phyloP scores from a whole-genome alignment of 1,140 invertebrate species.

The Drosophila nannoptera region DNA sequence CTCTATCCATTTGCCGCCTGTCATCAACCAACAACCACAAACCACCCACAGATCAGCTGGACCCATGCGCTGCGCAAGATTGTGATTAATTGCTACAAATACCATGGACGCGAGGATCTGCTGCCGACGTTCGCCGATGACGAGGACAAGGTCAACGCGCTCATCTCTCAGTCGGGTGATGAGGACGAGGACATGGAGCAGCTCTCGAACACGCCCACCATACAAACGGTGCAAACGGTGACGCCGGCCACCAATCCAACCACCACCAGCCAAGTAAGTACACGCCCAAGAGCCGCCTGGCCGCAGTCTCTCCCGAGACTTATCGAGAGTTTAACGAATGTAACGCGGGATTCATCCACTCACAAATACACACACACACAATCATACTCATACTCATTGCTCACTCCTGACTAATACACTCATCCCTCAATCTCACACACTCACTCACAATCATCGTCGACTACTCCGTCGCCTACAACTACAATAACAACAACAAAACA shows the following conservation, averaged over 20 bases:
- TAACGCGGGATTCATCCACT: background rate
- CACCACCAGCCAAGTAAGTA: conserved; percentile 72
- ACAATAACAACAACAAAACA: conserved; percentile 10
- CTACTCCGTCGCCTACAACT: conserved; percentile 12
- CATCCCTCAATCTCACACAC: background rate
- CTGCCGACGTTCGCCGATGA: conserved; percentile 96
- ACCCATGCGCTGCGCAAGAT: conserved; percentile 98
- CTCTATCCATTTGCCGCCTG: background rate
- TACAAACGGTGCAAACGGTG: conserved; percentile 76
- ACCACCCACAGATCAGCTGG: conserved; percentile 93
- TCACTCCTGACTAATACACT: too few relatives aligned
- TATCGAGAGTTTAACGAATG: background rate
- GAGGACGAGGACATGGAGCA: conserved; percentile 74
- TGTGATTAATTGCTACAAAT: conserved; percentile 99
- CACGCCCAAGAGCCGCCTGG: background rate
- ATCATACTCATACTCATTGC: background rate
- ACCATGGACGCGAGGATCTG: conserved; percentile 96
- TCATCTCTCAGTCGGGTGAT: conserved; percentile 69
- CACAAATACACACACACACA: background rate
- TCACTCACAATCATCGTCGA: background rate
- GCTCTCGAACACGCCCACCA: conserved; percentile 77
- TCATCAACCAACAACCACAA: background rate
- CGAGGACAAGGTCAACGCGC: conserved; percentile 86
- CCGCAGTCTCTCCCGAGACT: background rate
- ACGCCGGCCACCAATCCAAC: conserved; percentile 54